phyloP scores from a whole-genome alignment of 2,888 invertebrate species.

The Sylvicola cinctus region DNA sequence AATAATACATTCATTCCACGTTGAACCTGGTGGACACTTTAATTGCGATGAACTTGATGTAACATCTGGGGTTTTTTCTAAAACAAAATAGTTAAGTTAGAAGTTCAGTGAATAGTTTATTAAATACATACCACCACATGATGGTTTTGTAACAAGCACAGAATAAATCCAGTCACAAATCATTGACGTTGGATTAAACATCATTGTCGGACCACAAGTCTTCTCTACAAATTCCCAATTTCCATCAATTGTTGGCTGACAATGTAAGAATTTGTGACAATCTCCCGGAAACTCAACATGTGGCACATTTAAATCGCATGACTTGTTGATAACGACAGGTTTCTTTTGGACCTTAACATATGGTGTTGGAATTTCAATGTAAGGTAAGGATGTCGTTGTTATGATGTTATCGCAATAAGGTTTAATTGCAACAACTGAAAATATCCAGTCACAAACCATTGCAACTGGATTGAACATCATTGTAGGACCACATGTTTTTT shows the following conservation, averaged over 20 bases:
- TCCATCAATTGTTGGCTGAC: constrained; percentile 27
- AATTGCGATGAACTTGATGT: not conserved
- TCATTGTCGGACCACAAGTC: constrained; percentile 38
- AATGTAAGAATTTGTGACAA: constrained; percentile 51
- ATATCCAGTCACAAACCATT: constrained; percentile 44
- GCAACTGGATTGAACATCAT: constrained; percentile 44
- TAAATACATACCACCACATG: constrained; percentile 30
- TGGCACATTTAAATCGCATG: constrained; percentile 28
- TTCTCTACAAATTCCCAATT: constrained; percentile 35
- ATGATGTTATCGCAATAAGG: constrained; percentile 32
- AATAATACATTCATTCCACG: constrained; percentile 48
- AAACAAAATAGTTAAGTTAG: not conserved
- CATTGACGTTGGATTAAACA: constrained; percentile 42
- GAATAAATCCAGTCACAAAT: constrained; percentile 41
- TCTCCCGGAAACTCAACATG: constrained; percentile 39
- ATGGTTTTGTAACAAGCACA: constrained; percentile 36
- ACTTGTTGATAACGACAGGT: not conserved
- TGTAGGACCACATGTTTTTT: constrained; percentile 40
- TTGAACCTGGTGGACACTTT: constrained; percentile 26
- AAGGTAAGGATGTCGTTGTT: constrained; percentile 6
- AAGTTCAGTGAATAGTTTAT: too few relatives aligned
- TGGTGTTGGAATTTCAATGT: constrained; percentile 2
- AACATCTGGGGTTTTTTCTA: not conserved
- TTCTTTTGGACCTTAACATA: not conserved
- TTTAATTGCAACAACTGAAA: constrained; percentile 30